Conservation (phyloP, 2,888 invertebrate species). For the Stomorhina lunata region DNA sequence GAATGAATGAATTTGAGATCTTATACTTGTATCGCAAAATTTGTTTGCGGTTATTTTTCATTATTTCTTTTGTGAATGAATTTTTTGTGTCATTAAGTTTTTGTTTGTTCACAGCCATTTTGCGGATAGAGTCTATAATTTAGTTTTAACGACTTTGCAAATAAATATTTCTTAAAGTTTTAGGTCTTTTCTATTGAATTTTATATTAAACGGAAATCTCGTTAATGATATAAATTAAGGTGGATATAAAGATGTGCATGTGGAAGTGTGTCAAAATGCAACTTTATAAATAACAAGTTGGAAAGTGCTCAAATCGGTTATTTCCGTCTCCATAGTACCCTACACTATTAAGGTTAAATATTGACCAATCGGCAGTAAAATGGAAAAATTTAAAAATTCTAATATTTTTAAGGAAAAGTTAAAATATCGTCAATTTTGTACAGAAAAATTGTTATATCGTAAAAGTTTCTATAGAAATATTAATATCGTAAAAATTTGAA, state of each 20-base stretch:
- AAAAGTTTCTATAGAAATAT: too few species aligned
- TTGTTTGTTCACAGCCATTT: slow-evolving; percentile 39
- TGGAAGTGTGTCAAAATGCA: neutral
- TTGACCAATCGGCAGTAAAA: too few species aligned
- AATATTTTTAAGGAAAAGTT: too few species aligned
- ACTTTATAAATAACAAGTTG: neutral
- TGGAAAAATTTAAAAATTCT: too few species aligned
- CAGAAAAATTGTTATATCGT: too few species aligned
- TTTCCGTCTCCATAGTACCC: too few species aligned
- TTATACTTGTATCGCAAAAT: too few species aligned
- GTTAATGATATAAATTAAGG: slow-evolving; percentile 34
- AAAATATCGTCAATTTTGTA: too few species aligned
- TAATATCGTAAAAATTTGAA: too few species aligned
- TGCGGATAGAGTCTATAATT: slow-evolving; percentile 54
- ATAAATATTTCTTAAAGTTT: slow-evolving; percentile 25
- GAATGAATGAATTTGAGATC: neutral
- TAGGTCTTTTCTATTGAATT: slow-evolving; percentile 10
- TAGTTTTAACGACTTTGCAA: slow-evolving; percentile 39
- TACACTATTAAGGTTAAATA: too few species aligned
- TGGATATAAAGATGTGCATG: slow-evolving; percentile 20
- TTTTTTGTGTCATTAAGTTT: neutral
- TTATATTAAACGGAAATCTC: slow-evolving; percentile 48
- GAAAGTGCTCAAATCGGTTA: neutral
- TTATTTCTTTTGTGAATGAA: too few species aligned
- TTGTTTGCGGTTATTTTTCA: neutral